Evolutionary conservation across 2,888 invertebrate species (phyloP).

Genomic region (Rhagonycha lutea): DNA sequence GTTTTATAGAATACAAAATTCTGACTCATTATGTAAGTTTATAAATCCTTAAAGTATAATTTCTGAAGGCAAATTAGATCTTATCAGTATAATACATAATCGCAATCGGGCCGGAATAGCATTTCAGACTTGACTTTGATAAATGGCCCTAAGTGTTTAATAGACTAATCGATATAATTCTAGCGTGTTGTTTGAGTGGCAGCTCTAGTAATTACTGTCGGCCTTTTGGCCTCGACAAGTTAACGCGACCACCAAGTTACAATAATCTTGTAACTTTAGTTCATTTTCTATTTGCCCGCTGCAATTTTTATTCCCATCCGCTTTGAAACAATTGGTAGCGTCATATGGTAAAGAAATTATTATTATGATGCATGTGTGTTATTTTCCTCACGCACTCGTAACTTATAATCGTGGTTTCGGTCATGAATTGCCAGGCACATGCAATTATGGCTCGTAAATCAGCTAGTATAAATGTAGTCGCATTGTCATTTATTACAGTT

Average conservation of each 20-base stretch:
- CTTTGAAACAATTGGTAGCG: constrained; percentile 33
- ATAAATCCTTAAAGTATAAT: constrained; percentile 24
- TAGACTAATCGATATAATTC: constrained; percentile 58
- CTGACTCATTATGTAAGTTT: constrained; percentile 7
- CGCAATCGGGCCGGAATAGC: constrained; percentile 28
- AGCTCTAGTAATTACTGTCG: constrained; percentile 53
- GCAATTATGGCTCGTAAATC: constrained; percentile 52
- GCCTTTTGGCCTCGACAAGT: constrained; percentile 42
- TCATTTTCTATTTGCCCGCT: constrained; percentile 17
- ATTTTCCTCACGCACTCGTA: constrained; percentile 46
- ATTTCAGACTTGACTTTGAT: constrained; percentile 52
- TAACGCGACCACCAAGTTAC: constrained; percentile 31
- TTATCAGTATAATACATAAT: constrained; percentile 30
- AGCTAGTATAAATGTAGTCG: constrained; percentile 49
- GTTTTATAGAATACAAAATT: neutral
- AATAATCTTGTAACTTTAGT: constrained; percentile 28
- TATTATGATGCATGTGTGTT: constrained; percentile 44
- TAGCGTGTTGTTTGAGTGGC: constrained; percentile 54
- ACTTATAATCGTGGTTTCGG: constrained; percentile 44
- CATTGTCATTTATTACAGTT: constrained; percentile 46
- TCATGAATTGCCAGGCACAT: constrained; percentile 49
- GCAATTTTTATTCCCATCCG: constrained; percentile 13
- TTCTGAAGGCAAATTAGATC: constrained; percentile 29
- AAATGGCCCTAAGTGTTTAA: constrained; percentile 58
- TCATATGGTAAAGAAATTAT: constrained; percentile 39